Conservation (phyloP, 2,113 vertebrate species). For the Nestor notabilis region DNA sequence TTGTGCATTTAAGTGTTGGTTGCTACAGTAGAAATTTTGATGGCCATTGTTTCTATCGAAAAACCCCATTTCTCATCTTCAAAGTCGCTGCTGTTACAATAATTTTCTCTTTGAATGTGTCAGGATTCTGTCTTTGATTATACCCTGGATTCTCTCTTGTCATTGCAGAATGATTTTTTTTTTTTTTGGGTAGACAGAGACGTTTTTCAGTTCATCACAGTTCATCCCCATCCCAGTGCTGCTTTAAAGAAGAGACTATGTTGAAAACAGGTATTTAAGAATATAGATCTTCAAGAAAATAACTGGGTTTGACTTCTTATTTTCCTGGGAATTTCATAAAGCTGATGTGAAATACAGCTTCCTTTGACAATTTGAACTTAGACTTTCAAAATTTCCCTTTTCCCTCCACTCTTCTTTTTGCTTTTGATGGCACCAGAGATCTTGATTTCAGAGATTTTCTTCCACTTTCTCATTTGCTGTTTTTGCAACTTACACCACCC, state of each 20-base stretch:
- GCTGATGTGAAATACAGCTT: not conserved
- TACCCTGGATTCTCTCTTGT: constrained; percentile 48
- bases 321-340: constrained; percentile 22
- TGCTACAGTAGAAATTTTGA: not conserved
- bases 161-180: not conserved
- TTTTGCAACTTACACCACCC: not conserved
- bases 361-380: not conserved
- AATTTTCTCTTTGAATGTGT: constrained; percentile 26
- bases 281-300: constrained; percentile 45
- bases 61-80: not conserved
- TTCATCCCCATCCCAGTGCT: not conserved
- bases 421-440: not conserved
- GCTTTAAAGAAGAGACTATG: not conserved
- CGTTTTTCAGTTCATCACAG: constrained; percentile 16
- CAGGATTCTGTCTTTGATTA: constrained; percentile 53
- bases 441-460: not conserved
- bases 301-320: constrained; percentile 20
- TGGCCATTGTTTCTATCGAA: constrained; percentile 20
- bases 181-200: not conserved
- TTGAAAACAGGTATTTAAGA: constrained; percentile 55
- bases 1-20: not conserved
- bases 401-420: not conserved
- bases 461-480: not conserved
- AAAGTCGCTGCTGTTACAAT: constrained; percentile 21
- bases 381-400: not conserved